phyloP scores from a whole-genome alignment of 1,140 invertebrate species.

The Hormaphis cornu region DNA sequence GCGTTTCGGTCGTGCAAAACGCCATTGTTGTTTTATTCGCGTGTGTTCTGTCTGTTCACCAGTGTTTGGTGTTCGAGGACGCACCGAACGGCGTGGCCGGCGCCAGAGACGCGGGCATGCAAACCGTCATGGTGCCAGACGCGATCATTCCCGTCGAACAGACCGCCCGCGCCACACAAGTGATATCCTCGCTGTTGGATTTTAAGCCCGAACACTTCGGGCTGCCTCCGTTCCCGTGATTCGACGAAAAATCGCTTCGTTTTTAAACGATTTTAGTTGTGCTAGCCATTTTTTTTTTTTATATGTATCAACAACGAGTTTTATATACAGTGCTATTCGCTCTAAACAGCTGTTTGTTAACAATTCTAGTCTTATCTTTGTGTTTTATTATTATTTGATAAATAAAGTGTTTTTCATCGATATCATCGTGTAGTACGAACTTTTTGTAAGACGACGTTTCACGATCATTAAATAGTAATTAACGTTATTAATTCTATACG shows the following conservation, averaged over 20 bases:
- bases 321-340: background rate
- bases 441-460: too few relatives aligned
- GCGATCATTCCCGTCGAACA: constrained; percentile 52
- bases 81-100: constrained; percentile 78
- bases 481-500: too few relatives aligned
- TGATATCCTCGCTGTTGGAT: constrained; percentile 63
- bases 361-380: background rate
- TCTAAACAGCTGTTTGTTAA: background rate
- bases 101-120: constrained; percentile 72
- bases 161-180: constrained; percentile 56
- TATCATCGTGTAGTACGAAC: too few relatives aligned
- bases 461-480: too few relatives aligned
- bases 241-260: background rate
- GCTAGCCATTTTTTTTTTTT: background rate
- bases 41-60: constrained; percentile 37
- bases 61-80: constrained; percentile 90
- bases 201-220: constrained; percentile 81
- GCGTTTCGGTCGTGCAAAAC: background rate
- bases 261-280: background rate
- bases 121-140: constrained; percentile 80
- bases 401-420: background rate
- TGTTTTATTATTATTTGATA: background rate
- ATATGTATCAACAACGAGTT: background rate
- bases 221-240: constrained; percentile 55
- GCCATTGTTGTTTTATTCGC: background rate